phyloP scores from a whole-genome alignment of 2,113 vertebrate genomes.

The Pseudois nayaur region DNA sequence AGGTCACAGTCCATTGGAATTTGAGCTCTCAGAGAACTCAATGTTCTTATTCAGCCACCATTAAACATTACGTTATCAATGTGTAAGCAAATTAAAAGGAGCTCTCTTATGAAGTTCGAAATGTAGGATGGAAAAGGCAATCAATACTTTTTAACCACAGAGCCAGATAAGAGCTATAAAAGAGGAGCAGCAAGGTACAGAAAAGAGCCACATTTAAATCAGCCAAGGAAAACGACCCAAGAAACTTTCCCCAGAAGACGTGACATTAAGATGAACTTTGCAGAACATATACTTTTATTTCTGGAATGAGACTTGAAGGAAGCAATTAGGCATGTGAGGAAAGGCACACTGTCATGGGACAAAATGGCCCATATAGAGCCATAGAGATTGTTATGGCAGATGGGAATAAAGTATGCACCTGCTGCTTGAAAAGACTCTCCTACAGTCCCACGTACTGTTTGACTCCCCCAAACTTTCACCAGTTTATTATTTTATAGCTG shows the following conservation, averaged over 20 bases:
- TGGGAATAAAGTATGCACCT: not conserved
- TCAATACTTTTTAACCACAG: not conserved
- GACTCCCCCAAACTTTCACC: not conserved
- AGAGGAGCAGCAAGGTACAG: not conserved
- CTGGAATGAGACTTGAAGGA: not conserved
- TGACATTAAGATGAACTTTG: not conserved
- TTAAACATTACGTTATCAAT: not conserved
- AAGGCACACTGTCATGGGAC: not conserved
- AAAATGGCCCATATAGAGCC: not conserved
- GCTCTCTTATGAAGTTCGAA: not conserved
- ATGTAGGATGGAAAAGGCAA: not conserved
- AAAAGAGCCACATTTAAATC: not conserved
- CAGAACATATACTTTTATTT: not conserved
- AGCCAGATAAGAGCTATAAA: not conserved
- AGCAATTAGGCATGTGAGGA: not conserved
- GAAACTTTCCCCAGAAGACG: not conserved
- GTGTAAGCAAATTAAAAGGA: not conserved
- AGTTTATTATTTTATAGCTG: not conserved
- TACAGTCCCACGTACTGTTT: not conserved
- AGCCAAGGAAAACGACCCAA: not conserved
- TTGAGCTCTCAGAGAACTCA: not conserved
- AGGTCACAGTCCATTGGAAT: not conserved
- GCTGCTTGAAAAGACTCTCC: accelerated
- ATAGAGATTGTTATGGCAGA: not conserved
- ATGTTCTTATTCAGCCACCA: not conserved